A percentile compares a stretch with the other conserved stretches of the same genome.
These are phyloP conservation scores for Rotaria socialis DNA, from an alignment of 2,888 invertebrate species.

Conservation along the genomic window DNA sequence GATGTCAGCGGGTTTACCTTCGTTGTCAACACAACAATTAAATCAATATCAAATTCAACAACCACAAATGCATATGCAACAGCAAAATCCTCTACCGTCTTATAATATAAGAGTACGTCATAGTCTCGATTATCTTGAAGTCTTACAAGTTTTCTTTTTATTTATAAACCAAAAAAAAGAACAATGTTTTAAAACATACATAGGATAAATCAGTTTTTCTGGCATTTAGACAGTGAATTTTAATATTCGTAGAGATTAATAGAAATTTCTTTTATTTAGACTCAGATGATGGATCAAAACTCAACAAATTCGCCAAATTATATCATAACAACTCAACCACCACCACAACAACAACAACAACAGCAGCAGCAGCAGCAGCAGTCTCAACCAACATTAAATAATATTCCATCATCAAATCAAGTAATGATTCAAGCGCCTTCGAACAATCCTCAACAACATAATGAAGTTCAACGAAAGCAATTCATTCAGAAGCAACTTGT, in stretches of 20 bases:
- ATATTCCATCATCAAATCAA: not conserved
- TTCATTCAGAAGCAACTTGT: constrained; percentile 97
- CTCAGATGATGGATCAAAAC: not conserved
- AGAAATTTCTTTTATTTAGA: not conserved
- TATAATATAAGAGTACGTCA: constrained; percentile 1
- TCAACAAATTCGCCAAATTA: not conserved
- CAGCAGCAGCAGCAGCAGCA: too few species aligned
- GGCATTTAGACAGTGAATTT: too few species aligned
- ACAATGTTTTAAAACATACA: too few species aligned
- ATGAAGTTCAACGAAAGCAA: constrained; percentile 62
- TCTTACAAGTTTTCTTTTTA: too few species aligned
- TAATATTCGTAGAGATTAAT: too few species aligned
- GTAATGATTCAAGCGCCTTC: not conserved
- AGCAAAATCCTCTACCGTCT: not conserved
- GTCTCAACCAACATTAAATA: not conserved
- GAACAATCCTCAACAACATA: not conserved
- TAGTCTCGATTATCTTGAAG: not conserved
- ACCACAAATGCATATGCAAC: constrained; percentile 31
- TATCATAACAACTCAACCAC: not conserved
- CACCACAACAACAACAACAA: not conserved
- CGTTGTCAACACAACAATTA: not conserved
- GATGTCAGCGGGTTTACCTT: not conserved
- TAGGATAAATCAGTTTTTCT: too few species aligned
- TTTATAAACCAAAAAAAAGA: too few species aligned
- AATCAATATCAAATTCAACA: not conserved